Conservation (phyloP, 2,888 invertebrate genomes). For the Hydrotaea cyrtoneurina region DNA sequence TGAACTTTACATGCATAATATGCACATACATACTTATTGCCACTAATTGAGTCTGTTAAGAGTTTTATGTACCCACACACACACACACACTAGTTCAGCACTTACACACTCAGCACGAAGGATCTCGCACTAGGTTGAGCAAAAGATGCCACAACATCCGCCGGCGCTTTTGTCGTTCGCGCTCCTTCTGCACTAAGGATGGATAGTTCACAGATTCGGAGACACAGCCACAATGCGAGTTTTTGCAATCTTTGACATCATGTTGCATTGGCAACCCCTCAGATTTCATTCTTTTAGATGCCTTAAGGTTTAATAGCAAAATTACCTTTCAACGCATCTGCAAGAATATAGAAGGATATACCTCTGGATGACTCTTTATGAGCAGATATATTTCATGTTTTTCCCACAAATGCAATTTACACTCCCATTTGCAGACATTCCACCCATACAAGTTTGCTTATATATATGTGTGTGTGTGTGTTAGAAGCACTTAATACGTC, state of each 20-base stretch:
- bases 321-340: conserved; percentile 28
- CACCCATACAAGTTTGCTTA: background rate
- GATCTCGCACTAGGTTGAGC: background rate
- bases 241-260: background rate
- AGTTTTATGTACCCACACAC: background rate
- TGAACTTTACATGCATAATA: background rate
- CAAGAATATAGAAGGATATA: conserved; percentile 14
- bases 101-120: background rate
- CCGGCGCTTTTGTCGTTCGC: background rate
- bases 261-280: conserved; percentile 6
- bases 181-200: too few relatives aligned
- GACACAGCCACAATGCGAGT: background rate
- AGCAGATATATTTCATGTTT: background rate
- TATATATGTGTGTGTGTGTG: background rate
- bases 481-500: background rate
- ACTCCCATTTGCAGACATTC: background rate
- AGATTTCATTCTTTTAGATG: conserved; percentile 23
- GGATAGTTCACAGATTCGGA: too few relatives aligned
- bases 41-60: conserved; percentile 37
- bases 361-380: background rate
- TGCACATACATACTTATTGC: background rate
- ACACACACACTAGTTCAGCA: background rate
- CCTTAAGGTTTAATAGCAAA: conserved; percentile 24
- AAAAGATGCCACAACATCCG: background rate
- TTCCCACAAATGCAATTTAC: conserved; percentile 15